Conservation (phyloP, 2,113 vertebrate genomes). For the Odocoileus hemionus region DNA sequence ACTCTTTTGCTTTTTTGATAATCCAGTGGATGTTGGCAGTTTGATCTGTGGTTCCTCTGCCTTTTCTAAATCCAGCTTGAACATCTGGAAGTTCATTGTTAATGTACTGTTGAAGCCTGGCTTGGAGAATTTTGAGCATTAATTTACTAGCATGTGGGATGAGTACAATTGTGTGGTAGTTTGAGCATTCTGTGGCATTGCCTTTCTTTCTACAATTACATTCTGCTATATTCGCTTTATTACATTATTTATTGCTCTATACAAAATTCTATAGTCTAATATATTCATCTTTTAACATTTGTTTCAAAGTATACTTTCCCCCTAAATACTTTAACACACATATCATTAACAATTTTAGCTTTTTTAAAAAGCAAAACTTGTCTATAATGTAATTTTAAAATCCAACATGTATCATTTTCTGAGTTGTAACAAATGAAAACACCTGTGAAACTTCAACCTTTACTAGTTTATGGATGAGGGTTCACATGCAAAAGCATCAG, state of each 20-base stretch:
- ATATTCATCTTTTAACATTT: background rate
- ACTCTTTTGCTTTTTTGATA: background rate
- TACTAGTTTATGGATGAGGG: background rate
- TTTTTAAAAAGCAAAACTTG: background rate
- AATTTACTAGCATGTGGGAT: background rate
- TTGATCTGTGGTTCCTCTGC: background rate
- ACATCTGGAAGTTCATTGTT: background rate
- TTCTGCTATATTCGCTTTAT: background rate
- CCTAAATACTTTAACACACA: background rate
- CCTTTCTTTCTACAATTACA: background rate
- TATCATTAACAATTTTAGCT: background rate
- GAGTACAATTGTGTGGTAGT: background rate
- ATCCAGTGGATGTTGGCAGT: background rate
- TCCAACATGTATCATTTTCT: background rate
- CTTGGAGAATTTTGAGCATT: background rate
- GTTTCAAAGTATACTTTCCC: background rate
- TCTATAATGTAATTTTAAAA: background rate
- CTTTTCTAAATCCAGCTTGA: background rate
- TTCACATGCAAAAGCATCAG: background rate
- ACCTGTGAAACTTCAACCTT: background rate
- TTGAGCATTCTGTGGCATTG: background rate
- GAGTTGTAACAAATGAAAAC: background rate
- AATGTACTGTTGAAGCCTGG: background rate
- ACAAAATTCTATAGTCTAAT: background rate
- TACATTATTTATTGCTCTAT: background rate